Conservation (phyloP, 2,888 invertebrate genomes). For the Scaptomyza polygonia region DNA sequence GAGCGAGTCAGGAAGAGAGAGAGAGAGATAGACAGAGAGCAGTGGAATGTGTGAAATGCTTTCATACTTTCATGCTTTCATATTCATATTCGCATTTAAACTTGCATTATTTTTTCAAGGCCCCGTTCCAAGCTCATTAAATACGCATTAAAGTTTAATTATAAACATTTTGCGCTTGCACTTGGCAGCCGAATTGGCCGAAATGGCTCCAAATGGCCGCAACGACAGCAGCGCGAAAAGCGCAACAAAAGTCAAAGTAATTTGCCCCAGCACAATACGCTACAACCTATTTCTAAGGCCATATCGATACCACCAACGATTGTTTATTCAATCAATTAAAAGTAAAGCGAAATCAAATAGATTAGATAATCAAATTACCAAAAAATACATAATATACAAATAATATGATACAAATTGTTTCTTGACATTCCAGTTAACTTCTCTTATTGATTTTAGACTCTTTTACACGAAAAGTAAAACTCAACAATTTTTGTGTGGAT, state of each 20-base stretch:
- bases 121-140: constrained; percentile 52
- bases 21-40: neutral
- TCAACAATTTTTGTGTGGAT: no score
- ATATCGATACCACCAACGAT: constrained; percentile 17
- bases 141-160: constrained; percentile 78
- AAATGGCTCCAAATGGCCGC: constrained; percentile 64
- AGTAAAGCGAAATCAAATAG: no score
- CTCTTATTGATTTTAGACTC: no score
- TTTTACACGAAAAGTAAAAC: no score
- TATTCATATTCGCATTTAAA: constrained; percentile 46
- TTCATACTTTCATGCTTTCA: constrained; percentile 48
- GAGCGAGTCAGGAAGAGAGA: neutral
- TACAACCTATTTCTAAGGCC: constrained; percentile 6
- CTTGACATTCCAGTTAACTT: no score
- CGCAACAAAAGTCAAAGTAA: constrained; percentile 75
- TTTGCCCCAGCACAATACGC: constrained; percentile 49
- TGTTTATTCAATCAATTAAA: no score
- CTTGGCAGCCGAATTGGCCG: constrained; percentile 51
- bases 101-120: constrained; percentile 63
- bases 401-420: no score
- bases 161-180: constrained; percentile 77
- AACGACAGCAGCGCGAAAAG: constrained; percentile 41
- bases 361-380: no score
- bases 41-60: neutral
- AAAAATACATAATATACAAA: no score